Evolutionary conservation across 2,113 vertebrate species (phyloP).

Genomic region (Maylandia zebra): DNA sequence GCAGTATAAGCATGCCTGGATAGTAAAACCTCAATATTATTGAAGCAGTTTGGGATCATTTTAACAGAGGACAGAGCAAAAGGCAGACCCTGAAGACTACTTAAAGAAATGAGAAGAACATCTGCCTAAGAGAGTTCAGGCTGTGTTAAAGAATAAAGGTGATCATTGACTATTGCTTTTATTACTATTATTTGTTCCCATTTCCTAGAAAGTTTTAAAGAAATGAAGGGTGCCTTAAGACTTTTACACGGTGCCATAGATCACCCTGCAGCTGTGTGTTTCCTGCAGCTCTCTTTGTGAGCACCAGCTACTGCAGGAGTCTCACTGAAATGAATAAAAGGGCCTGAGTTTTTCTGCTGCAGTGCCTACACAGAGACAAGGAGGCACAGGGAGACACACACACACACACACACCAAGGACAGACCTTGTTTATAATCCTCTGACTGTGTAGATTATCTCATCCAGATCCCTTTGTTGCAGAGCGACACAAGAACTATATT

Average conservation of each 20-base stretch:
- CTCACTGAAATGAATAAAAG: neutral
- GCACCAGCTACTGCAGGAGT: neutral
- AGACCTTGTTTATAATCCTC: neutral
- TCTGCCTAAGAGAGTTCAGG: neutral
- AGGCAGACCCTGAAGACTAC: neutral
- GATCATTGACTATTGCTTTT: neutral
- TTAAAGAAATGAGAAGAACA: neutral
- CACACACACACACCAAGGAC: neutral
- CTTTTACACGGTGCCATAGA: neutral
- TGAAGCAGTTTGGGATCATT: neutral
- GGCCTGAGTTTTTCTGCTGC: constrained; percentile 3
- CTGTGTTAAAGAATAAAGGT: neutral
- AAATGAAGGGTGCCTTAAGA: neutral
- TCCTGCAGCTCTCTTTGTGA: neutral
- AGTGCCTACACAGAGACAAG: neutral
- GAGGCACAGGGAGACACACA: neutral
- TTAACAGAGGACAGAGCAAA: rapidly evolving
- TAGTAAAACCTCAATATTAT: neutral
- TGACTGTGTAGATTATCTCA: neutral
- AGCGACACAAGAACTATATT: neutral
- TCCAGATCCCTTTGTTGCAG: neutral
- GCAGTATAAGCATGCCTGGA: neutral
- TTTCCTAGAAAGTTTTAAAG: neutral
- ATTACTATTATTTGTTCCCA: neutral
- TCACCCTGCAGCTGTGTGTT: neutral